Base-by-base conservation (phyloP, 2,888 invertebrate species). In the Oscheius sp. region DNA sequence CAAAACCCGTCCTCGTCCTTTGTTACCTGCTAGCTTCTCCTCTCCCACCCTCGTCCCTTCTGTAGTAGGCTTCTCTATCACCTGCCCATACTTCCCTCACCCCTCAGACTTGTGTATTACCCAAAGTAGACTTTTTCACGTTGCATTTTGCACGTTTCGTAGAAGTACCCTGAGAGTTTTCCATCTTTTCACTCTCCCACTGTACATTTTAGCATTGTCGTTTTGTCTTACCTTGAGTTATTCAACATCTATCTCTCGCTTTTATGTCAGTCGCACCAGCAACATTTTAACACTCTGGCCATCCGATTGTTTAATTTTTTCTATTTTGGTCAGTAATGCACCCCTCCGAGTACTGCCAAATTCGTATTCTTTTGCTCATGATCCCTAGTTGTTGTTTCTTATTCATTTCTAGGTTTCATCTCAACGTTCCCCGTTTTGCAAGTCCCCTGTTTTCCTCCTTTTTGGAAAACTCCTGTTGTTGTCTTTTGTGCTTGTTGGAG, bases 1-100 rank as follows among this genome's bases (percentile, higher is more conserved):
- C 42, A 42, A 80, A 76, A 13, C 48, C 68, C 57, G 70, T 76
- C 65, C 68, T 70, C 76, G 68, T 60, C 73, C 71, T 71, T 70
- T 65, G 51, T 63, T 76, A 72, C 77, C 66, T 48, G 58, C 70
- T 42, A 42, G 42, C 42, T 42, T 42, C 42, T 21, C 68, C n/a
- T 10, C 59, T 70, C 70, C 70, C 57, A 70, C 70, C 35, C 35
- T 33, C 7, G n/a, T 13, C 21, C 35, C 48, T 48, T 65, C n/a
- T 68, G 47, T 51, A 50, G 51, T 53, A 68, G 55, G 21, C 10
- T 50, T 70, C 33, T 37, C 70, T 47, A 7, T 42, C 42, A 42
- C 4, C 42, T 42, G 7, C 42, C 42, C 3, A 5, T 7, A 3
- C 7, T 48, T 59, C 42, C 42, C 3, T 42, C 42, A 3, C 7